Conservation (phyloP, 2,797 vertebrate genomes). For the Hipposideros larvatus region DNA sequence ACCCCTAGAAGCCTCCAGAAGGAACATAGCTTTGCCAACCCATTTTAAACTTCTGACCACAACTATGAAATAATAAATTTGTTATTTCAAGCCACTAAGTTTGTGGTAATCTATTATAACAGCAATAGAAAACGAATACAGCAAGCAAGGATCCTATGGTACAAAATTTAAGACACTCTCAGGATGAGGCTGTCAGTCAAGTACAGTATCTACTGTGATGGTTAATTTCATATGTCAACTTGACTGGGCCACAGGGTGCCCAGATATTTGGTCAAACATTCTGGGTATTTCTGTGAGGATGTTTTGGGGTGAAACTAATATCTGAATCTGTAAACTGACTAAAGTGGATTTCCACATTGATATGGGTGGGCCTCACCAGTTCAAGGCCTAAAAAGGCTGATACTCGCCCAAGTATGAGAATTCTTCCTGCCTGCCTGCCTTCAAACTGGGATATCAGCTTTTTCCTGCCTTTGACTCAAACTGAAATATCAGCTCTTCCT, state of each 20-base stretch:
- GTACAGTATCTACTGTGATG: not conserved
- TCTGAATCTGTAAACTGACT: not conserved
- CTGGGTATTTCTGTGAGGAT: not conserved
- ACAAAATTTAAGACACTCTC: not conserved
- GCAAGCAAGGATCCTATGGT: not conserved
- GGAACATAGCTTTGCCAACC: not conserved
- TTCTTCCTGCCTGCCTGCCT: not conserved
- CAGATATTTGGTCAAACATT: not conserved
- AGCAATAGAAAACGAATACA: not conserved
- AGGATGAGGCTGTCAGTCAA: not conserved
- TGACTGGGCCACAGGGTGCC: not conserved
- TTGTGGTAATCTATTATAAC: constrained; percentile 32
- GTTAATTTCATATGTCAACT: not conserved
- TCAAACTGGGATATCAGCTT: not conserved
- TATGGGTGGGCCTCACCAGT: not conserved
- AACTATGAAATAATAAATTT: not conserved
- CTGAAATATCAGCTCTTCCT: not conserved
- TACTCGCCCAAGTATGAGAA: not conserved
- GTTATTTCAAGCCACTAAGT: not conserved
- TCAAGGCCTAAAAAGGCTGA: not conserved
- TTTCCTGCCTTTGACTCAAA: not conserved
- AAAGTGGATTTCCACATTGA: not conserved
- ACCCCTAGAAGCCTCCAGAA: not conserved
- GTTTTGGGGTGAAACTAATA: not conserved
- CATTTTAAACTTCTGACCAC: not conserved